These are phyloP conservation scores for Crenichthys baileyi DNA, from an alignment of 2,797 vertebrate species.

Conservation along the genomic window DNA sequence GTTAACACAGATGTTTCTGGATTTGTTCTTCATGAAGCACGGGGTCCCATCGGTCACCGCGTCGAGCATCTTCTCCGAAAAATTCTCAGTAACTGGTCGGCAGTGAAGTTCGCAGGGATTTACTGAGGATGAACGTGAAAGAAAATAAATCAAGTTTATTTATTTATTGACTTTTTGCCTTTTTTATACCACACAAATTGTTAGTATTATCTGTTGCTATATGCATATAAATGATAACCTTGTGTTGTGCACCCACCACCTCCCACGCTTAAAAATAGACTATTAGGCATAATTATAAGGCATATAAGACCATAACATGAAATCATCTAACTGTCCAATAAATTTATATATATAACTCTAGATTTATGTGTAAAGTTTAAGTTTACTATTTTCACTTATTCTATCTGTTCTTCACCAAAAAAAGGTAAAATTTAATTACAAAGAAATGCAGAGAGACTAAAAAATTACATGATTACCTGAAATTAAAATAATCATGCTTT, in stretches of 20 bases:
- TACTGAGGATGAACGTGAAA: constrained; percentile 64
- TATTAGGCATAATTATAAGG: background rate
- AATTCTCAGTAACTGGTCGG: constrained; percentile 85
- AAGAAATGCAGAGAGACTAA: background rate
- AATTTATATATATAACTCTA: background rate
- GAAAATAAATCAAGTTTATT: background rate
- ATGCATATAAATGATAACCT: background rate
- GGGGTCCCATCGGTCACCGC: constrained; percentile 93
- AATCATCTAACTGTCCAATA: background rate
- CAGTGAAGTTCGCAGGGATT: constrained; percentile 94
- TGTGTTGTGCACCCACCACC: no score
- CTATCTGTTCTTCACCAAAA: background rate
- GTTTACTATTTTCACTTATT: background rate
- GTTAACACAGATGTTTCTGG: constrained; percentile 94
- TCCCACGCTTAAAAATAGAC: background rate
- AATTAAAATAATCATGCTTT: background rate
- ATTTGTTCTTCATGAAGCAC: constrained; percentile 90
- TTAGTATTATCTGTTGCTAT: background rate
- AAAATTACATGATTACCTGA: background rate
- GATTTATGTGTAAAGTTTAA: background rate
- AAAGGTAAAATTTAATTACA: background rate
- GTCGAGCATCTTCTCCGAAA: constrained; percentile 96
- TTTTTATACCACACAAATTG: background rate
- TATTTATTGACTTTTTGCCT: background rate
- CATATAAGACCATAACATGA: background rate